Base-by-base conservation (phyloP, 2,113 vertebrate species). In the Holacanthus passer region DNA sequence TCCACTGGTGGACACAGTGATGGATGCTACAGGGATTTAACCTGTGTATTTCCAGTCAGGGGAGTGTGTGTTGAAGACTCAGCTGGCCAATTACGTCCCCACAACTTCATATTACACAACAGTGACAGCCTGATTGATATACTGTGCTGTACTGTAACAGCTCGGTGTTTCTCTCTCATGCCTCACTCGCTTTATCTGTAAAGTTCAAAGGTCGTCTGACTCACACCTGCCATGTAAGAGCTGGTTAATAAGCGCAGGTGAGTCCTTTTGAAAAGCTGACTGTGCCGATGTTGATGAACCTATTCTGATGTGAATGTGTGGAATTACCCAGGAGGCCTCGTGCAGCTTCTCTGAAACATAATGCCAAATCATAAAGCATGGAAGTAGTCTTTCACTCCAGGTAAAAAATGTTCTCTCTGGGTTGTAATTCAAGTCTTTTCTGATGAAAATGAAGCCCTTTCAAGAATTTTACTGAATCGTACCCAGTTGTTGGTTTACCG, bases 211-310 rank as follows among this genome's bases (percentile, higher is more conserved):
- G n/a, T 65, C 31, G 13, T 59, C 31, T 69, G 31, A 73, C 27
- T 79, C 58, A 53, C 53, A 55, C 31, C 62, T 19, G 16, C 41
- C 64, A n/a, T 68, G 58, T 37, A 74, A 60, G 73, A 66, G 50
- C 47, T 64, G 37, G 6, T 82, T 79, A 53, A 83, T 65, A 20
- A 35, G 50, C 9, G 2, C 63, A 73, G 65, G 73, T 81, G 76
- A 86, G 43, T 67, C 29, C 47, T 43, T 75, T 48, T 59, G 37
- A 70, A 73, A 78, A 56, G n/a, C 53, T 53, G n/a, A 14, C 17
- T 48, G 3, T 20, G 39, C 29, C 24, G 11, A n/a, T n/a, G 62
- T 53, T 67, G 74, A 87, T 86, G 60, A 89, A 80, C 29, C 50
- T 45, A 20, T 79, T 78, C 55, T 84, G 71, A 59, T 66, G 58